These are phyloP conservation scores for Drosophila persimilis DNA, from an alignment of 1,140 invertebrate species.

Conservation along the genomic window DNA sequence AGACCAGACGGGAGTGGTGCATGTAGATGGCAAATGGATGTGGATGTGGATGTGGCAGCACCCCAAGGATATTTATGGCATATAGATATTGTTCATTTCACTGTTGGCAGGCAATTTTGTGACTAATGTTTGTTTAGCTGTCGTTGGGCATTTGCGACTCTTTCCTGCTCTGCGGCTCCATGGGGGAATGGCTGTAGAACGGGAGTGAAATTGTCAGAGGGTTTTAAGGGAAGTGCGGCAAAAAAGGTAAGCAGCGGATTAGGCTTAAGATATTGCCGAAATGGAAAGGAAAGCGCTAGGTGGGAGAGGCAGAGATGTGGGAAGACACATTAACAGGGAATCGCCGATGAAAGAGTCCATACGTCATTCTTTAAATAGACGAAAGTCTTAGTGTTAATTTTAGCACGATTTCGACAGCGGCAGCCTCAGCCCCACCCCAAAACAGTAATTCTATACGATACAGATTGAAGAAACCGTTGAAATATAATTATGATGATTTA, in stretches of 20 bases:
- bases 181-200: conserved; percentile 1
- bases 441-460: conserved; percentile 52
- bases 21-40: neutral
- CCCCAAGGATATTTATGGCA: conserved; percentile 74
- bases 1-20: neutral
- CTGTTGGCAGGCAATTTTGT: conserved; percentile 79
- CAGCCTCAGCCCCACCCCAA: conserved; percentile 35
- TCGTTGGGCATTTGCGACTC: conserved; percentile 68
- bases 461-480: conserved; percentile 51
- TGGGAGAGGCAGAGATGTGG: too few relatives aligned
- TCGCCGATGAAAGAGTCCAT: too few relatives aligned
- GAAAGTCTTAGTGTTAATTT: conserved; percentile 35
- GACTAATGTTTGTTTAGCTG: conserved; percentile 81
- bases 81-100: conserved; percentile 76
- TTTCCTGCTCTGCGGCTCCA: conserved; percentile 17
- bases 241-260: too few relatives aligned
- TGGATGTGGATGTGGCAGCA: conserved; percentile 3
- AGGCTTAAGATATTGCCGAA: too few relatives aligned
- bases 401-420: conserved; percentile 37
- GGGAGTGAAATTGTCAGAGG: conserved; percentile 2
- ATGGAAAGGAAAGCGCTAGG: too few relatives aligned
- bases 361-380: conserved; percentile 6
- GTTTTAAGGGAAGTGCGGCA: neutral
- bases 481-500: conserved; percentile 74
- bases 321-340: too few relatives aligned